phyloP scores from a whole-genome alignment of 2,888 invertebrate genomes.

The Meliscaeva auricollis region DNA sequence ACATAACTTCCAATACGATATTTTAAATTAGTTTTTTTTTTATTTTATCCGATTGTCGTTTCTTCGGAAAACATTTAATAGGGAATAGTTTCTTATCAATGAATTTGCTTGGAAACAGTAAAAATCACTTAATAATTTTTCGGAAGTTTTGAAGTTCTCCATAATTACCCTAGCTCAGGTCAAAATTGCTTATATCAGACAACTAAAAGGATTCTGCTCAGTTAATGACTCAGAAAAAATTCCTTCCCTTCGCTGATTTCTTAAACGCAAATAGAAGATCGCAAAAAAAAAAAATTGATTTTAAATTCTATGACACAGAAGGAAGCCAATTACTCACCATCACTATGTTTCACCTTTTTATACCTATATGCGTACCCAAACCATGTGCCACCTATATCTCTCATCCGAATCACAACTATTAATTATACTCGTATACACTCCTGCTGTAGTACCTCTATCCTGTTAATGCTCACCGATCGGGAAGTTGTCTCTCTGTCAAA shows the following conservation, averaged over 20 bases:
- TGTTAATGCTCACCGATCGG: slow-evolving; percentile 40
- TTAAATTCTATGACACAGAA: slow-evolving; percentile 32
- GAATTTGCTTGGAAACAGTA: too few species aligned
- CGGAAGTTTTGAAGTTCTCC: not conserved
- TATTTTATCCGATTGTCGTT: too few species aligned
- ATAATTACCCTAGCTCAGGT: not conserved
- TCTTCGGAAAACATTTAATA: too few species aligned
- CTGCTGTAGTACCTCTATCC: slow-evolving; percentile 25
- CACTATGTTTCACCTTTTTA: slow-evolving; percentile 1
- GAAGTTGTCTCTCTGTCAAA: slow-evolving; percentile 47
- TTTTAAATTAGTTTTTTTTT: too few species aligned
- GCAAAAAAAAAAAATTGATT: slow-evolving; percentile 6
- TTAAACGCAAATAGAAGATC: not conserved
- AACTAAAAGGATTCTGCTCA: too few species aligned
- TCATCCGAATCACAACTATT: slow-evolving; percentile 60
- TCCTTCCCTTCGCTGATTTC: not conserved
- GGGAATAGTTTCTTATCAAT: not conserved
- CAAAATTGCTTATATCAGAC: not conserved
- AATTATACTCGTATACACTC: slow-evolving; percentile 57
- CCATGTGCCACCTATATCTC: slow-evolving; percentile 54
- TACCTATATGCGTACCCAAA: not conserved
- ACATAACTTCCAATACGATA: too few species aligned
- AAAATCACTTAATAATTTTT: not conserved
- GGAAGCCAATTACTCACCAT: slow-evolving; percentile 59
- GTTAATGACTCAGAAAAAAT: slow-evolving; percentile 9